A percentile compares a stretch with the other conserved stretches of the same genome.
phyloP scores from a whole-genome alignment of 2,888 invertebrate genomes.

The Seira ritae region DNA sequence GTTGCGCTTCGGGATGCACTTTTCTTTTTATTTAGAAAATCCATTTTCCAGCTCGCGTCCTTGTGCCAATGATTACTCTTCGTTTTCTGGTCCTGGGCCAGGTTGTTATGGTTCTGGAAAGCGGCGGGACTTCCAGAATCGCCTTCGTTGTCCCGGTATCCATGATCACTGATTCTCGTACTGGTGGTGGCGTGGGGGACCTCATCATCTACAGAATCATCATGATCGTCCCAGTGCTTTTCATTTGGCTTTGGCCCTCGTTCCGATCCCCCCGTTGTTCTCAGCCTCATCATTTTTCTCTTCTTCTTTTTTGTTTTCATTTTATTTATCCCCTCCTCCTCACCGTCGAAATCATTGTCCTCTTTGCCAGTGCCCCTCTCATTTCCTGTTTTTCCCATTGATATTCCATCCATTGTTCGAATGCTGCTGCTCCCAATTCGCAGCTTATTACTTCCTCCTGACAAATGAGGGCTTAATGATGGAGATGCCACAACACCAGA shows the following conservation, averaged over 20 bases:
- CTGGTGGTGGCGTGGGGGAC: too few species aligned
- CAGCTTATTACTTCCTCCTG: constrained; percentile 43
- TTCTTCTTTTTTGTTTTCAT: constrained; percentile 39
- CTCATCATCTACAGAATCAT: constrained; percentile 32
- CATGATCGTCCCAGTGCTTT: constrained; percentile 47
- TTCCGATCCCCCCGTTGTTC: constrained; percentile 33
- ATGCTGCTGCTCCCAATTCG: constrained; percentile 28
- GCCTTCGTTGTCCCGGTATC: background rate
- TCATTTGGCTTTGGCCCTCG: constrained; percentile 47
- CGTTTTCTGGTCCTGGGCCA: constrained; percentile 61
- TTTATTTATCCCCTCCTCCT: constrained; percentile 33
- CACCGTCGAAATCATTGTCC: constrained; percentile 22
- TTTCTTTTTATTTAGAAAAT: constrained; percentile 44
- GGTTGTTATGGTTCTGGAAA: constrained; percentile 43
- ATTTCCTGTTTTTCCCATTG: constrained; percentile 31
- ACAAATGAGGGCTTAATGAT: constrained; percentile 40
- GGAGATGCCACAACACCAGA: background rate
- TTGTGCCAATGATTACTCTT: constrained; percentile 53
- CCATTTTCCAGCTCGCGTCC: constrained; percentile 43
- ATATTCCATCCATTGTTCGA: constrained; percentile 25
- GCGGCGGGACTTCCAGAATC: background rate
- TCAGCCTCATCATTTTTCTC: constrained; percentile 41
- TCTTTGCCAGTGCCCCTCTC: constrained; percentile 5
- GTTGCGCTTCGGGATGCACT: constrained; percentile 42
- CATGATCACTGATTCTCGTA: background rate